Conservation (phyloP, 2,797 vertebrate genomes). For the Psittacula echo region DNA sequence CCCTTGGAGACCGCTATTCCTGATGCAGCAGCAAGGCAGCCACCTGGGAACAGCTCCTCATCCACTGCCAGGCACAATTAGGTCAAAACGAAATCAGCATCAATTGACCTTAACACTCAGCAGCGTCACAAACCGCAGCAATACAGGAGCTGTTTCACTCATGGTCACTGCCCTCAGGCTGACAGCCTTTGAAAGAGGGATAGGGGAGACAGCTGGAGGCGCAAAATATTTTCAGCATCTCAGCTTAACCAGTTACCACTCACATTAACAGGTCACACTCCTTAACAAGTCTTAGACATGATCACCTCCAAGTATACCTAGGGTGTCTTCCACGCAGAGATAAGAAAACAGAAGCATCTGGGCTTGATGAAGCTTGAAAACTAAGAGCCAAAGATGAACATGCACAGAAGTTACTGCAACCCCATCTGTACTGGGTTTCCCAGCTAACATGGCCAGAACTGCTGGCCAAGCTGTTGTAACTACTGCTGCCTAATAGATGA, state of each 20-base stretch:
- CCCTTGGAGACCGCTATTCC: neutral
- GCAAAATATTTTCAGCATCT: neutral
- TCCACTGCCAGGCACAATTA: neutral
- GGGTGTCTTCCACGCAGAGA: neutral
- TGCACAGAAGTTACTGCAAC: neutral
- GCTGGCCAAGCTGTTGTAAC: neutral
- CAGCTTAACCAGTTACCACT: neutral
- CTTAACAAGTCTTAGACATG: neutral
- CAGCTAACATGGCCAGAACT: rapidly evolving
- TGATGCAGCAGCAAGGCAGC: neutral
- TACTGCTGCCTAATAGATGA: neutral
- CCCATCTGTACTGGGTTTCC: neutral
- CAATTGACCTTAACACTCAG: neutral
- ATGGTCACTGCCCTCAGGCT: neutral
- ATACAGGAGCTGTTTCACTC: neutral
- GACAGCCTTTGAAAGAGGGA: neutral
- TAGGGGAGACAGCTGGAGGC: neutral
- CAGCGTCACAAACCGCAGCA: neutral
- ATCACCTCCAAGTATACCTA: neutral
- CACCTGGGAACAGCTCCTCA: neutral
- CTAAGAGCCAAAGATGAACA: neutral
- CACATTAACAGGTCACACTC: neutral
- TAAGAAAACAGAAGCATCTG: neutral
- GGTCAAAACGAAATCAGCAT: neutral
- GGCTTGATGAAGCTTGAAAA: neutral